These are phyloP conservation scores for Gallirallus australis DNA, from an alignment of 2,797 vertebrate genomes.

Conservation along the genomic window DNA sequence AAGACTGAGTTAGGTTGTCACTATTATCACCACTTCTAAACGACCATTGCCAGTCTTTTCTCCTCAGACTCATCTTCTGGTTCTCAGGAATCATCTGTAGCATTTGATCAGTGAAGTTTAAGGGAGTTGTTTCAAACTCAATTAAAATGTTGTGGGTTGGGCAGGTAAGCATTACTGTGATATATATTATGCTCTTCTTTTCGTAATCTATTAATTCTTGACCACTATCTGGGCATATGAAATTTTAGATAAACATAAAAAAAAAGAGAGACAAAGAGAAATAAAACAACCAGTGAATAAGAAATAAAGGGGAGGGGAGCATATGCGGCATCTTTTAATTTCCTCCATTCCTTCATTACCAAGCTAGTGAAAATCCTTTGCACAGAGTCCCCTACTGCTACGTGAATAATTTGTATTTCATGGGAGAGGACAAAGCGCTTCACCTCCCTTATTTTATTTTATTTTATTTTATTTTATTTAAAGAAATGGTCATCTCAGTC, in stretches of 20 bases:
- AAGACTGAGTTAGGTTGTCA: not conserved
- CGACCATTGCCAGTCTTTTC: not conserved
- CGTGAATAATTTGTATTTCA: not conserved
- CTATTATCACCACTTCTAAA: not conserved
- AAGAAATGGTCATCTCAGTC: not conserved
- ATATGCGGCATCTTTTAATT: not conserved
- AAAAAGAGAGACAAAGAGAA: not conserved
- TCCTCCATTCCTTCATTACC: not conserved
- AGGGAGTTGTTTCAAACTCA: not conserved
- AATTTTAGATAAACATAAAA: not conserved
- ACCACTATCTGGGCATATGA: not conserved
- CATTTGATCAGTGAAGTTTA: not conserved
- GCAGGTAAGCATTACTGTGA: not conserved
- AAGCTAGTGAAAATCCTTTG: not conserved
- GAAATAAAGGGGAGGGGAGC: not conserved
- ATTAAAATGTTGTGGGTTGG: not conserved
- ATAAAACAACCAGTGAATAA: not conserved
- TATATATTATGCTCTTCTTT: not conserved
- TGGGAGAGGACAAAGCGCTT: not conserved
- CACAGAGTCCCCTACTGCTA: not conserved
- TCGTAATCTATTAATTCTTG: not conserved
- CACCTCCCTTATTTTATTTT: not conserved
- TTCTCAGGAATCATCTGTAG: not conserved
- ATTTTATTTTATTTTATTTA: not conserved
- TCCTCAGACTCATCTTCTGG: not conserved